A percentile compares a stretch with the other conserved stretches of the same genome.
These are phyloP conservation scores for Ctenopoma multispine DNA, from an alignment of 2,797 vertebrate genomes.

Conservation along the genomic window DNA sequence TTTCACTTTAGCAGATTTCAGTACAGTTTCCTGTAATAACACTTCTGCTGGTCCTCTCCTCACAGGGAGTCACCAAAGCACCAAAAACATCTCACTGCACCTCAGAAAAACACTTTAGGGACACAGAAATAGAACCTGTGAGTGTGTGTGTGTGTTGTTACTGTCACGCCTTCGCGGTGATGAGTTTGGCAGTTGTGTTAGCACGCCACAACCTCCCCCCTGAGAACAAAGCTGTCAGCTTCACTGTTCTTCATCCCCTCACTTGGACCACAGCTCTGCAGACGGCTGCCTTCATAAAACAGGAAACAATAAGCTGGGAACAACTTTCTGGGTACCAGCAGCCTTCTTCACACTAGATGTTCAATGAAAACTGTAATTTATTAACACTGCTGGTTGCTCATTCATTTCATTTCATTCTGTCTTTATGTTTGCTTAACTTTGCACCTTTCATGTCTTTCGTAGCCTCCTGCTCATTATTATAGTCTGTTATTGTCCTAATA, in stretches of 20 bases:
- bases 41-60: neutral
- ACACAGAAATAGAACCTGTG: neutral
- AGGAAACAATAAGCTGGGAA: slow-evolving; percentile 4
- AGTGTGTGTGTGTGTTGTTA: slow-evolving; percentile 7
- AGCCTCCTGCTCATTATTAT: neutral
- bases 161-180: slow-evolving; percentile 10
- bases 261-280: slow-evolving; percentile 10
- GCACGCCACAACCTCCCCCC: slow-evolving; percentile 20
- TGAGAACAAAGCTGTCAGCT: slow-evolving; percentile 37
- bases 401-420: slow-evolving; percentile 16
- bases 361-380: too few relatives aligned
- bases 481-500: slow-evolving; percentile 7
- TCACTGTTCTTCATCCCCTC: slow-evolving; percentile 29
- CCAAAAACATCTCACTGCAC: neutral
- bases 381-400: too few relatives aligned
- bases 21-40: neutral
- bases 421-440: slow-evolving; percentile 4
- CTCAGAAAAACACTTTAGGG: neutral
- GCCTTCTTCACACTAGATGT: too few relatives aligned
- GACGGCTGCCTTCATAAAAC: slow-evolving; percentile 7
- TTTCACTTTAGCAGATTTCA: neutral
- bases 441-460: slow-evolving; percentile 3
- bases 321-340: neutral
- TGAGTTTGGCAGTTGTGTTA: slow-evolving; percentile 19
- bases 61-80: neutral